Evolutionary conservation across 53 echinoderm and acorn worm genomes (phyloP), one percentile per base, ranked within the genome.

Genomic region (Mesocentrotus franciscanus): DNA sequence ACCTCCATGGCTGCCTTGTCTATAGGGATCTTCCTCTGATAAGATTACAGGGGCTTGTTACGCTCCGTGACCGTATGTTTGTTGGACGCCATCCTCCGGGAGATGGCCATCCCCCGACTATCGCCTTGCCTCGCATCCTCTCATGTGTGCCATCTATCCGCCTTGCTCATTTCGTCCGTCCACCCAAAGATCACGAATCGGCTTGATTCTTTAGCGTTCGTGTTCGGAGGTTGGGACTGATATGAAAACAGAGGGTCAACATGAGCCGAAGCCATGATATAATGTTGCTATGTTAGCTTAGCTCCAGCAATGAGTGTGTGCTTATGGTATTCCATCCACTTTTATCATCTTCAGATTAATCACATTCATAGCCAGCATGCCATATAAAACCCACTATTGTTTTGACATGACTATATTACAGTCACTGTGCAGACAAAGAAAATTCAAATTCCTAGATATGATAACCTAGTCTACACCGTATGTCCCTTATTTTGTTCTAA

Each of bases 51-150:
- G 61, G 0, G 93, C 81, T 34, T 57, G 93, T 93, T 93, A 93
- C 93, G 93, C 93, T 79, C 66, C 83, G 61, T 59, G 93, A 81
- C 93, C 93, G 60, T 57, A 58, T 93, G 93, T 93, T 81, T 93
- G 93, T 93, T 55, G 35, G 93, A 93, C 60, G 60, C 93, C 78
- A 78, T 81, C 93, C 78, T 36, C 35, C 74, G 71, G 66, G 92
- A 68, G 75, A 49, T 92, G n/a, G 91, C 66, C 74, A 92, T 72
- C 92, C 74, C 92, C 49, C 74, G 29, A 92, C 34, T 62, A 91
- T 64, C 91, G 33, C 36, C 66, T 91, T 91, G 35, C 91, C 18
- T 66, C 14, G 32, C 29, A 36, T 91, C 61, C 91, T 34, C 29
- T 62, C 61, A 66, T 17, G 4, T 33, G 11, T 33, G 35, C 29